A percentile compares a stretch with the other conserved stretches of the same genome.
phyloP scores from a whole-genome alignment of 2,113 vertebrate species.

The Cygnus atratus region DNA sequence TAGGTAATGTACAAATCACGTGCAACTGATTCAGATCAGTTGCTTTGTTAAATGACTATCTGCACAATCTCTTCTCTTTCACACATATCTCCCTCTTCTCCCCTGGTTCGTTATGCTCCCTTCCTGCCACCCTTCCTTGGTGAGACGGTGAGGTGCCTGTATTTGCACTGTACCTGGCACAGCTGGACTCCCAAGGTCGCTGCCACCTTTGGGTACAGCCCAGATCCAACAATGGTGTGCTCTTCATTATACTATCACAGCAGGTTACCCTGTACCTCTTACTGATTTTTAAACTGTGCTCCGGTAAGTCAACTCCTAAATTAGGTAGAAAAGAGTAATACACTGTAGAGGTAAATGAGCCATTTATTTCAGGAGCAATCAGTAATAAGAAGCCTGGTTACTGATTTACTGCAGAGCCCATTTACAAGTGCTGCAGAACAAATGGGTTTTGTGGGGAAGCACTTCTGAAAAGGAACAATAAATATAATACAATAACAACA shows the following conservation, averaged over 20 bases:
- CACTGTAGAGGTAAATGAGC: background rate
- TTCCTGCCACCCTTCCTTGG: background rate
- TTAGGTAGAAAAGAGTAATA: background rate
- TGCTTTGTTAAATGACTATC: background rate
- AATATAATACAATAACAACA: background rate
- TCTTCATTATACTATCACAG: background rate
- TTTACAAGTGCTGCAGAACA: background rate
- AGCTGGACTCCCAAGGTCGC: background rate
- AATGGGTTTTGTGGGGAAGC: background rate
- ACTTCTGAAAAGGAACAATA: background rate
- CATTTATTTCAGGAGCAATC: background rate
- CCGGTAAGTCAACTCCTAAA: background rate
- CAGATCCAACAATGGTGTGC: background rate
- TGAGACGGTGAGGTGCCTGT: background rate
- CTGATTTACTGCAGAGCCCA: background rate
- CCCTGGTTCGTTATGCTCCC: background rate
- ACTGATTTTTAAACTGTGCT: background rate
- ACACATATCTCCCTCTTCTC: background rate
- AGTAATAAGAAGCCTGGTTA: conserved; percentile 26
- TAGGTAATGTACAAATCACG: background rate
- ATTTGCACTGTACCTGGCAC: background rate
- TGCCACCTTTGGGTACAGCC: background rate
- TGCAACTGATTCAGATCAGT: background rate
- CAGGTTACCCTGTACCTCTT: background rate
- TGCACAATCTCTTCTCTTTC: background rate